Evolutionary conservation across 1,140 invertebrate genomes (phyloP).

Genomic region (Ceratoteleas bidentatus): DNA sequence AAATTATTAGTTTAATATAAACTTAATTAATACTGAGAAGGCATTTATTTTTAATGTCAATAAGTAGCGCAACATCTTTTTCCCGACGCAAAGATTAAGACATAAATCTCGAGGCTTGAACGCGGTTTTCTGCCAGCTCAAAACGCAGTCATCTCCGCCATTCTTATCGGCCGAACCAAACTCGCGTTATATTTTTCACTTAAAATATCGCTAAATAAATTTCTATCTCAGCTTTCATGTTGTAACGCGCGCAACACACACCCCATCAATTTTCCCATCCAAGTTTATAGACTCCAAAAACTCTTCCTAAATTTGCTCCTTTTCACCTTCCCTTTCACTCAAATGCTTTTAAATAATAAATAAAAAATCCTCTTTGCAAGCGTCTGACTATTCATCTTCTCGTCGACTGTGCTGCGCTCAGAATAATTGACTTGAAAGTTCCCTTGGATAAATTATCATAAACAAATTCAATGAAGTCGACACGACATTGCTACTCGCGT

Average conservation of each 20-base stretch:
- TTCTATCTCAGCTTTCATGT: slow-evolving; percentile 10
- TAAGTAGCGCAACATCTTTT: no score
- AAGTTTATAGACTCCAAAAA: slow-evolving; percentile 5
- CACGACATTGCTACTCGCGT: no score
- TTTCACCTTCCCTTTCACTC: neutral
- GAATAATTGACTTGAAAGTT: no score
- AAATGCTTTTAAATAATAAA: slow-evolving; percentile 13
- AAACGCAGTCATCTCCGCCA: neutral
- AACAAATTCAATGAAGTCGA: no score
- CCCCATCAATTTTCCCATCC: slow-evolving; percentile 16
- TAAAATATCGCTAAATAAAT: slow-evolving; percentile 36
- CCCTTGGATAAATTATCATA: no score
- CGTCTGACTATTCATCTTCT: neutral
- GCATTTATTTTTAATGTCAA: no score
- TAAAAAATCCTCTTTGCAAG: neutral
- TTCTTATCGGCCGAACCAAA: slow-evolving; percentile 5
- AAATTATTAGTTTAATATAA: no score
- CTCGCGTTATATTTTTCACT: slow-evolving; percentile 20
- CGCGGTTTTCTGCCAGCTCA: neutral
- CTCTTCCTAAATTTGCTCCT: slow-evolving; percentile 6
- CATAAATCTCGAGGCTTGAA: neutral
- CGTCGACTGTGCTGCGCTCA: no score
- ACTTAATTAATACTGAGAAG: no score
- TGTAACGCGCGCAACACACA: slow-evolving; percentile 10
- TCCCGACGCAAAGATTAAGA: neutral